Conservation (phyloP, 2,797 vertebrate genomes). For the Gallinago stenura region DNA sequence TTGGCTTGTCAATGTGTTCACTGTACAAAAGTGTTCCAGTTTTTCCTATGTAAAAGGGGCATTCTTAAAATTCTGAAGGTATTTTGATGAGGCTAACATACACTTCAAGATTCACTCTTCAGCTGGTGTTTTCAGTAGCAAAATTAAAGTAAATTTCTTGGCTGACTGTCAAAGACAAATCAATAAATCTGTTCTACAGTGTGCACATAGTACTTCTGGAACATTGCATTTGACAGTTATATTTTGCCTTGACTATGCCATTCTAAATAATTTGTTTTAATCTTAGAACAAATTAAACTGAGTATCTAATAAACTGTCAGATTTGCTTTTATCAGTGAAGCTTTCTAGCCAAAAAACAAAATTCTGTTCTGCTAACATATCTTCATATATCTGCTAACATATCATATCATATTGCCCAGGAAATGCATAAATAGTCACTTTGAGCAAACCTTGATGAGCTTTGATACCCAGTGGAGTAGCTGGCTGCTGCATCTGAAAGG, state of each 20-base stretch:
- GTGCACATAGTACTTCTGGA: not conserved
- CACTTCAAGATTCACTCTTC: not conserved
- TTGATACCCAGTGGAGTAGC: not conserved
- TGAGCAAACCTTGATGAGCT: not conserved
- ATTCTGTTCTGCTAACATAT: not conserved
- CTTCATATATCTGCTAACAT: not conserved
- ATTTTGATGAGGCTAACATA: not conserved
- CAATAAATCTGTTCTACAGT: not conserved
- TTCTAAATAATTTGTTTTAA: not conserved
- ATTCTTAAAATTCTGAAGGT: not conserved
- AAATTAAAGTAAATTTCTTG: not conserved
- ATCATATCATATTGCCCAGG: not conserved
- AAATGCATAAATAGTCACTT: not conserved
- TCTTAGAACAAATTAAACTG: not conserved
- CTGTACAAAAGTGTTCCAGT: not conserved
- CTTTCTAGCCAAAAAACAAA: not conserved
- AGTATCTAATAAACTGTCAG: not conserved
- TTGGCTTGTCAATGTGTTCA: not conserved
- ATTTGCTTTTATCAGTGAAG: not conserved
- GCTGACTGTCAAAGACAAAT: not conserved
- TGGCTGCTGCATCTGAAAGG: not conserved
- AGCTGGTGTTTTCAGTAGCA: not conserved
- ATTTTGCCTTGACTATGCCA: not conserved
- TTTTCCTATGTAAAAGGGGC: not conserved
- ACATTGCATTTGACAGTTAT: not conserved